Evolutionary conservation across 2,888 invertebrate species (phyloP), one percentile per base, ranked within the genome.

Genomic region (Rhagonycha lutea): DNA sequence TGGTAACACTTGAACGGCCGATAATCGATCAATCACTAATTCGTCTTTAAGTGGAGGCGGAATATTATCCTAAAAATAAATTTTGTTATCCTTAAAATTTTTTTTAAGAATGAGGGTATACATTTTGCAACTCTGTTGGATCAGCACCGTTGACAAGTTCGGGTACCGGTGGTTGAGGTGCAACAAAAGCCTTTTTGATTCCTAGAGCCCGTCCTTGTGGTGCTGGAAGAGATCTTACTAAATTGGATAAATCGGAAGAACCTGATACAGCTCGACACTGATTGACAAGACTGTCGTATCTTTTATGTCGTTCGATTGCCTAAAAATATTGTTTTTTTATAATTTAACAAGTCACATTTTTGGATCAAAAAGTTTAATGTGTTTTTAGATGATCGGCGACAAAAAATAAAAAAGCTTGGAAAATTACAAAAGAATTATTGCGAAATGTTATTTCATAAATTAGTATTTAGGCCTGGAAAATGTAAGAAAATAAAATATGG

Each of bases 21-120:
- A 92, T 80, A 94, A 90, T 77, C 95, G 90, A 87, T 97, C 94
- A 85, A 94, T 91, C 76, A 97, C 92, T 86, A 98, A 90, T 87
- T 97, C 97, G 83, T 96, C 94, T 83, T 94, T 93, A 80, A 96
- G 89, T 10, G 93, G 91, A 10, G 95, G 95, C 61, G 93, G 92
- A 88, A 91, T 90, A 83, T 91, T 92, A 83, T 93, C 93, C 93
- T 94, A 62, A 65, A 24, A 65, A 65, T 14, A 65, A 65, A 65
- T 65, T 65, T 65, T 65, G 12, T 23, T 23, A 26, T 65, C 26
- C 23, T 24, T 65, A 26, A 23, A 24, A 65, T 8, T 61, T 8
- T 14, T 24, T 65, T n/a, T 26, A 65, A 18, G 63, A 24, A n/a
- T 18, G 2, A 63, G 24, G 18, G 18, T 18, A 63, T 65, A 65